phyloP scores from a whole-genome alignment of 2,797 vertebrate species.

The Spizella passerina region DNA sequence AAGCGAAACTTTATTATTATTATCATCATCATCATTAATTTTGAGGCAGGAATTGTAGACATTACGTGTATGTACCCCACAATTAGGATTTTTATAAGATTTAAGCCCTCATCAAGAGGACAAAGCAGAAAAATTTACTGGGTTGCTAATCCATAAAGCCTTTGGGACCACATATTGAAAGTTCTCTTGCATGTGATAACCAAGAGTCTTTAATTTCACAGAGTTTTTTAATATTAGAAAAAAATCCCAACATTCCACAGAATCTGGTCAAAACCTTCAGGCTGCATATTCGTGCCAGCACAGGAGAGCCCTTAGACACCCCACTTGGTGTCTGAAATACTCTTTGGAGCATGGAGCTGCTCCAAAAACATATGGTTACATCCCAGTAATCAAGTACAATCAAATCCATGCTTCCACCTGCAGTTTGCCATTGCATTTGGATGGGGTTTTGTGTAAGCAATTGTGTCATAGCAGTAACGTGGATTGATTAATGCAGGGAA shows the following conservation, averaged over 20 bases:
- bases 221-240: not conserved
- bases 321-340: not conserved
- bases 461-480: not conserved
- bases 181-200: not conserved
- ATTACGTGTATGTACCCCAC: not conserved
- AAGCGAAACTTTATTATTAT: not conserved
- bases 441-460: not conserved
- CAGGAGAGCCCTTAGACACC: not conserved
- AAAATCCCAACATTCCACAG: rapidly evolving
- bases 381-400: not conserved
- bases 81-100: not conserved
- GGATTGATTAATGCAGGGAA: constrained; percentile 18
- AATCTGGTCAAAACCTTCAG: not conserved
- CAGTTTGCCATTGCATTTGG: not conserved
- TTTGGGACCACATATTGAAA: not conserved
- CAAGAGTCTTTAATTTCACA: not conserved
- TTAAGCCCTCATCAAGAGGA: not conserved
- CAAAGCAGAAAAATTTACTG: not conserved
- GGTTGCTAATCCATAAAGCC: not conserved
- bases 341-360: not conserved
- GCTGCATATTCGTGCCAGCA: not conserved
- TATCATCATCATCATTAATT: not conserved
- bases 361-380: rapidly evolving
- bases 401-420: not conserved
- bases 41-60: not conserved